Conservation (phyloP, 2,113 vertebrate species). For the Alaudala cheleensis region DNA sequence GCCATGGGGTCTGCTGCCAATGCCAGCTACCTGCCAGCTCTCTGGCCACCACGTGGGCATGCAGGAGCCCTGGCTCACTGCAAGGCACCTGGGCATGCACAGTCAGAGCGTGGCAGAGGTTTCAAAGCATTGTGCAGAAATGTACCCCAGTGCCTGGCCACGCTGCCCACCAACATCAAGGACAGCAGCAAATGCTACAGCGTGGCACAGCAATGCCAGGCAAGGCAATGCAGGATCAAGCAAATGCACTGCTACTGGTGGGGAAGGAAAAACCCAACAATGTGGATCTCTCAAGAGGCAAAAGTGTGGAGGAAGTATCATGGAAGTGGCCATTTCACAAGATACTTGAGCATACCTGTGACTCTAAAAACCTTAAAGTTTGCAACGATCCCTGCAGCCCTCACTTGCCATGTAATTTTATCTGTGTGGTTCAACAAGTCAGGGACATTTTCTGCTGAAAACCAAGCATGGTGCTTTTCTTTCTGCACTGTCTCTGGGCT, state of each 20-base stretch:
- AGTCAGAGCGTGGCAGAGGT: fast-evolving
- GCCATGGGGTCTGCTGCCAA: neutral
- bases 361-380: neutral
- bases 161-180: fast-evolving
- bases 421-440: neutral
- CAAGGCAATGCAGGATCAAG: neutral
- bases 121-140: neutral
- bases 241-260: neutral
- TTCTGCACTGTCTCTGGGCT: neutral
- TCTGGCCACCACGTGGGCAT: fast-evolving
- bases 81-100: fast-evolving
- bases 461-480: neutral
- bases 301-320: neutral
- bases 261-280: neutral
- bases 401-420: neutral
- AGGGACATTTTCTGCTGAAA: neutral
- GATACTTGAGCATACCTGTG: neutral
- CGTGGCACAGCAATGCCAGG: neutral
- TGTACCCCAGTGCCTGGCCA: fast-evolving
- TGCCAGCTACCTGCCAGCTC: neutral
- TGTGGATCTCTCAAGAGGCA: neutral
- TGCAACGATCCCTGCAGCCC: neutral
- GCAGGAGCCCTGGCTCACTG: neutral
- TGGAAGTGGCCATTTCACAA: neutral
- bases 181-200: fast-evolving